A percentile compares a stretch with the other conserved stretches of the same genome.
These are phyloP conservation scores for Drosophila micromelanica DNA, from an alignment of 1,140 invertebrate species.

Conservation along the genomic window DNA sequence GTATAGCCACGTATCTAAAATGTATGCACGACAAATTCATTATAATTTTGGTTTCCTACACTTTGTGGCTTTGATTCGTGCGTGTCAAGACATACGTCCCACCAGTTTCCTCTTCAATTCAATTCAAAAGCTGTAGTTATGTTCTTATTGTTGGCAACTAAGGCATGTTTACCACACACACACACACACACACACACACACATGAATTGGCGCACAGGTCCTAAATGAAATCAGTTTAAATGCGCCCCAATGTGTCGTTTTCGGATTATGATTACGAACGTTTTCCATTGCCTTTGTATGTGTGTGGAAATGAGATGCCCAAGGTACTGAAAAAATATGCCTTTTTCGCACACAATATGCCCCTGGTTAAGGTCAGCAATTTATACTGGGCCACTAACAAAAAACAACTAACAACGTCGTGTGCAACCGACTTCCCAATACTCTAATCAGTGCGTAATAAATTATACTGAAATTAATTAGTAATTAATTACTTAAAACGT, in stretches of 20 bases:
- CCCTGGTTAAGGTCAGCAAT: conserved; percentile 32
- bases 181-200: conserved; percentile 24
- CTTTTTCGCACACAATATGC: conserved; percentile 51
- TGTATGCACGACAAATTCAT: conserved; percentile 77
- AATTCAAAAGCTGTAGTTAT: conserved; percentile 27
- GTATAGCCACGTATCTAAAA: conserved; percentile 43
- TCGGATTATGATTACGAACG: conserved; percentile 68
- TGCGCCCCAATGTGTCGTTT: conserved; percentile 79
- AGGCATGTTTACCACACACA: conserved; percentile 17
- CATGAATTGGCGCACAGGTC: conserved; percentile 36
- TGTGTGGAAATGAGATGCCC: conserved; percentile 41
- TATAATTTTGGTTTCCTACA: conserved; percentile 59
- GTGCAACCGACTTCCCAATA: too few species aligned
- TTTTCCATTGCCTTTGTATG: conserved; percentile 11
- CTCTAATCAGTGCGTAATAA: too few species aligned
- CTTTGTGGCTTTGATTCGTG: conserved; percentile 57
- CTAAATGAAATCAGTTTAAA: conserved; percentile 79
- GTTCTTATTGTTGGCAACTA: conserved; percentile 20
- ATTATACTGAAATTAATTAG: too few species aligned
- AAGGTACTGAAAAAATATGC: conserved; percentile 39
- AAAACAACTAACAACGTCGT: too few species aligned
- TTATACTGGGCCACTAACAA: neutral
- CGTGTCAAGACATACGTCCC: conserved; percentile 69
- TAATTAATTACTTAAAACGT: too few species aligned
- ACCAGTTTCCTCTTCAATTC: conserved; percentile 52